phyloP scores from a whole-genome alignment of 30 jellyfish, hydroid and myxozoan species.

The Rhopilema esculentum region DNA sequence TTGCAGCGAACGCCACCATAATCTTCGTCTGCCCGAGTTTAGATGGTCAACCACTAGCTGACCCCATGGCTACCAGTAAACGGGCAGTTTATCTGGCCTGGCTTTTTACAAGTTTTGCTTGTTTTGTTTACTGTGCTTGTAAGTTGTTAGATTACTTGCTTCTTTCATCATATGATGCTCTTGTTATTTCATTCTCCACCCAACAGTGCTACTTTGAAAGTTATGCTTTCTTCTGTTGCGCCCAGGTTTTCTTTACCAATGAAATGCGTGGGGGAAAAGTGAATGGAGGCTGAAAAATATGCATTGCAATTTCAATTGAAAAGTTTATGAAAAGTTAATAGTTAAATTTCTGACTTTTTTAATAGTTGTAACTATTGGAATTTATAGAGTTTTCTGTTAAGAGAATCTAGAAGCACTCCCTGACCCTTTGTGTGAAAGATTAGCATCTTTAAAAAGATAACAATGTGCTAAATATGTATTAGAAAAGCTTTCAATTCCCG shows the following conservation, averaged over 20 bases:
- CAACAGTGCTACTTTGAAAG: too few species aligned
- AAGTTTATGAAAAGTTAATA: too few species aligned
- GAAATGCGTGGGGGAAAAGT: too few species aligned
- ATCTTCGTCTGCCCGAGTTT: slow-evolving; percentile 14
- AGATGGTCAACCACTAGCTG: slow-evolving; percentile 14
- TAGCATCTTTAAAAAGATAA: slow-evolving; percentile 20
- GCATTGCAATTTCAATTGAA: too few species aligned
- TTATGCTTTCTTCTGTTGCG: too few species aligned
- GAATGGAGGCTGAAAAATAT: too few species aligned
- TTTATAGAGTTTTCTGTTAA: not conserved
- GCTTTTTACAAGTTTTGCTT: not conserved
- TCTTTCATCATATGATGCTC: too few species aligned
- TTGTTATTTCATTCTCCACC: too few species aligned
- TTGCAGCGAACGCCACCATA: not conserved
- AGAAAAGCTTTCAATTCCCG: slow-evolving; percentile 6
- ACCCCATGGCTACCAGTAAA: slow-evolving; percentile 25
- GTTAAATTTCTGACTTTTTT: too few species aligned
- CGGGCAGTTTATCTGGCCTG: not conserved
- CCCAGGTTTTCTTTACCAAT: not conserved
- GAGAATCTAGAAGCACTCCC: not conserved
- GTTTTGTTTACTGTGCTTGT: not conserved
- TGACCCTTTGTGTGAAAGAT: not conserved
- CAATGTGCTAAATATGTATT: slow-evolving; percentile 38
- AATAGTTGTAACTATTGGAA: not conserved
- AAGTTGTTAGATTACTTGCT: too few species aligned